Conservation (phyloP, 1,140 invertebrate genomes). For the Caenorhabditis latens region DNA sequence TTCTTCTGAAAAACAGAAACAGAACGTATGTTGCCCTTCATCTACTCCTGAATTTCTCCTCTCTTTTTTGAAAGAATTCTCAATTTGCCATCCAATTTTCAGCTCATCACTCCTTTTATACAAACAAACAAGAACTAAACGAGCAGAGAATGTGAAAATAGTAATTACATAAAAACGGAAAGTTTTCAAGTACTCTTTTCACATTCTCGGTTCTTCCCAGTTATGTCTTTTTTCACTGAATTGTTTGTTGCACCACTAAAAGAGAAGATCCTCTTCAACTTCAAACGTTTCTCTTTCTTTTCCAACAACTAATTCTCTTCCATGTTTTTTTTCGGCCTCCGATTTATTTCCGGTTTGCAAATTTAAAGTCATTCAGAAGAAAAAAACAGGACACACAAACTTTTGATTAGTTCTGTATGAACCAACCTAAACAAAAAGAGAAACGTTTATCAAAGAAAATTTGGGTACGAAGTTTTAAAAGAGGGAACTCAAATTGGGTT, state of each 20-base stretch:
- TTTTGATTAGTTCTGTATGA: background rate
- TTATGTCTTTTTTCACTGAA: conserved; percentile 43
- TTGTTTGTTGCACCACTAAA: conserved; percentile 40
- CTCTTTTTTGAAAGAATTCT: background rate
- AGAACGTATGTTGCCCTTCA: background rate
- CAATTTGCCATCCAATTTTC: background rate
- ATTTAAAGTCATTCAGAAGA: conserved; percentile 19
- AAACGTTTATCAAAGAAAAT: background rate
- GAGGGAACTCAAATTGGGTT: too few relatives aligned
- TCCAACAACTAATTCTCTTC: background rate
- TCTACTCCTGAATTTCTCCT: background rate
- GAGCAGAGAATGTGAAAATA: background rate
- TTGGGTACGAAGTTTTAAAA: too few relatives aligned
- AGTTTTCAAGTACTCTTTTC: conserved; percentile 38
- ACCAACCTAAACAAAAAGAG: background rate
- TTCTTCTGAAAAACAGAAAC: conserved; percentile 19
- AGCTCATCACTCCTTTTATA: background rate
- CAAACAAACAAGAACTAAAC: background rate
- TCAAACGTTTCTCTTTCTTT: conserved; percentile 37
- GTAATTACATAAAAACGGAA: conserved; percentile 44
- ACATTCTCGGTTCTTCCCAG: background rate
- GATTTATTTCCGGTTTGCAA: conserved; percentile 25
- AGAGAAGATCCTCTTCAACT: conserved; percentile 35
- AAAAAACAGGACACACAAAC: background rate
- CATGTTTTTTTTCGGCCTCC: background rate